Base-by-base conservation (phyloP, 1,140 invertebrate species). In the Drosophila nannoptera region DNA sequence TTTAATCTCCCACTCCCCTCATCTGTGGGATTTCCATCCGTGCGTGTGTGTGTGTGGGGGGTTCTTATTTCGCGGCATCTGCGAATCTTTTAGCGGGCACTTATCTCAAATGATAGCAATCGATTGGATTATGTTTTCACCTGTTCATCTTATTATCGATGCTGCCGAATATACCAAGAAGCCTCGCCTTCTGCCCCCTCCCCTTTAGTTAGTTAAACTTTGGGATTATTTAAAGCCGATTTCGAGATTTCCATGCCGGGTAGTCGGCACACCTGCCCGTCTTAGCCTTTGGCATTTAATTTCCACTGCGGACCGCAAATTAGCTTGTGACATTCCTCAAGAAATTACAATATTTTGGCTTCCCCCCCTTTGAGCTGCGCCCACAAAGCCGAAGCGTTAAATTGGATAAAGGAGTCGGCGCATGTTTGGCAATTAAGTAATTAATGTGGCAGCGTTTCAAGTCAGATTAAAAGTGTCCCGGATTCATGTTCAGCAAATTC, bases 91-190 rank as follows among this genome's bases (percentile, higher is more conserved):
- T 42, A 35, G 49, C 9, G 46, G 42, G 42, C 69, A 61, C 69
- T 72, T 68, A 50, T 49, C 49, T 49, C 22, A 72, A 68, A 61
- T 55, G 64, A 68, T 33, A 50, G 56, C 64, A 56, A 68, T 72
- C 60, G 69, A 72, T 68, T 72, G 56, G 64, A 72, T 68, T 72
- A 61, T 31, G 29, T 59, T 66, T 65, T 66, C 55, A 67, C 63
- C 55, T 60, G 55, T 32, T 61, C 61, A 61, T 52, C 69, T 55
- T 72, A 61, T 43, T 61, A 72, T 43, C 12, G 6, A 7, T 42
- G 40, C 9, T 7, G 11, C 40, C n/a, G 40, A 16, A 7, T 14
- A 22, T 22, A 22, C 22, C 22, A 22, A 22, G 22, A 22, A 22
- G 22, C 22, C 1, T 22, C 22, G 1, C 22, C 1, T 22, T 22